Evolutionary conservation across 2,888 invertebrate genomes (phyloP), one percentile per base, ranked within the genome.

Genomic region (Oscheius sp.): DNA sequence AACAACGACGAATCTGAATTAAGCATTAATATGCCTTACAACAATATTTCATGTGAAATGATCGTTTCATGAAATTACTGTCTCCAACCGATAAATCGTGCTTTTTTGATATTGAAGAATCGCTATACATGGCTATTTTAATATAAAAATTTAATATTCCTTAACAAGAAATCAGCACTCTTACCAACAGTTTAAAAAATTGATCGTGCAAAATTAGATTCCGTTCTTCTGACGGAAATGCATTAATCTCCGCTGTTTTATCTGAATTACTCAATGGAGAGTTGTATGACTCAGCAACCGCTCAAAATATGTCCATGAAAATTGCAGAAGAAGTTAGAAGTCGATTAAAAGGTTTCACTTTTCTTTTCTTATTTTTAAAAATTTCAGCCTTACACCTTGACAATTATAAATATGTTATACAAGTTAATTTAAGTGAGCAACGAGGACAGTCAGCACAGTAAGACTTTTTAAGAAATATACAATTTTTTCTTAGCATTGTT

Each of bases 161-260:
- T 38, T 14, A 38, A 38, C 12, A 38, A 38, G 14, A 12, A 12
- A 12, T 38, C 38, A 14, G 14, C 12, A 38, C 38, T 38, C 14
- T 14, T 38, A 14, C 82, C n/a, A n/a, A 56, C 6, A 24, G 14
- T 63, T 57, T 54, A n/a, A n/a, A n/a, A n/a, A n/a, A n/a, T n/a
- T n/a, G n/a, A n/a, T n/a, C n/a, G n/a, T n/a, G n/a, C n/a, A n/a
- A n/a, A n/a, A n/a, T n/a, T 36, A 64, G 68, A 54, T 68, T 68
- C 47, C 68, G 68, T 28, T 32, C 68, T 8, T 28, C 44, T 17
- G 47, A 54, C 17, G 68, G 68, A 12, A 41, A 64, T 3, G 63
- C 68, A 2, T 6, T 68, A 20, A 14, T 68, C 12, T 33, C 32
- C 1, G 32, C 38, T 14, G 68, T 68, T 1, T 14, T 54, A 28